Conservation (phyloP, 2,113 vertebrate species). For the Clarias magur region DNA sequence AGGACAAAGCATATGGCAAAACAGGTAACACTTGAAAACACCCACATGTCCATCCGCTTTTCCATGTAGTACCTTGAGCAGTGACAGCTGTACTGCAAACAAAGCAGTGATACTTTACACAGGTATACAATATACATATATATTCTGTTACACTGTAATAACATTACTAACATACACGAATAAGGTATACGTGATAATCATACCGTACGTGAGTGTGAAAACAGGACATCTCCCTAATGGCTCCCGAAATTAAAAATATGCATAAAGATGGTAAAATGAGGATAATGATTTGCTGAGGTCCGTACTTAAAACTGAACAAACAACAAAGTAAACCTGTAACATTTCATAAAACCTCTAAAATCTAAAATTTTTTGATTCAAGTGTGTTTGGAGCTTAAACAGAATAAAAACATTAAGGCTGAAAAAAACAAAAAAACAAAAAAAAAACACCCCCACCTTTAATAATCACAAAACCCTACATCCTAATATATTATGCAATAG, state of each 20-base stretch:
- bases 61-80: background rate
- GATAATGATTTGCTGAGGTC: background rate
- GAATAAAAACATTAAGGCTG: background rate
- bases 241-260: background rate
- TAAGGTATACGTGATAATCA: conserved; percentile 53
- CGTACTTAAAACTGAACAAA: background rate
- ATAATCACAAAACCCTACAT: background rate
- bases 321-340: background rate
- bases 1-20: background rate
- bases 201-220: background rate
- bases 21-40: background rate
- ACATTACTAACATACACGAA: conserved; percentile 33
- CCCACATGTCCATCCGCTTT: background rate
- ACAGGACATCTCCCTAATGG: background rate
- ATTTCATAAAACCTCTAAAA: background rate
- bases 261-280: background rate
- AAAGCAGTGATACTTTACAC: background rate
- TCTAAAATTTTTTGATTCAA: background rate
- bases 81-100: background rate
- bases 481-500: background rate
- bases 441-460: background rate
- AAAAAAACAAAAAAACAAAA: background rate
- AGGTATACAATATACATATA: background rate
- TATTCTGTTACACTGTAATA: no score
- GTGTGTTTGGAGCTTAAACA: background rate